A percentile compares a stretch with the other conserved stretches of the same genome.
Conservation (phyloP, 2,113 vertebrate genomes). For the Chelonoidis abingdonii region DNA sequence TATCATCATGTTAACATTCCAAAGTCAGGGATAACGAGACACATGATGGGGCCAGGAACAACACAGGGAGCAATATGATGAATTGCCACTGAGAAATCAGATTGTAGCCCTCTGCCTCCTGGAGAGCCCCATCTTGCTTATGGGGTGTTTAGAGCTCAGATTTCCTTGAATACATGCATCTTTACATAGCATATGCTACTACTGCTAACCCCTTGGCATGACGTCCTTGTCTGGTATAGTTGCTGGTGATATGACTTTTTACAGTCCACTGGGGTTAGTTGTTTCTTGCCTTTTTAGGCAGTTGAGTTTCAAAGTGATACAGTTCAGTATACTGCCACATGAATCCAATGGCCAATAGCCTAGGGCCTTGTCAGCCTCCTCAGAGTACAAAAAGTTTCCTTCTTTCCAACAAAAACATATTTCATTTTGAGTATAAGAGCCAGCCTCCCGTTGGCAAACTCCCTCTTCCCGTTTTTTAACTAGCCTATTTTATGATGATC, state of each 20-base stretch:
- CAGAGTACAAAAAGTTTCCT: conserved; percentile 55
- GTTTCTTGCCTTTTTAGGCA: conserved; percentile 47
- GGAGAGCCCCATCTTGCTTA: conserved; percentile 47
- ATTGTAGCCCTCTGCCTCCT: conserved; percentile 42
- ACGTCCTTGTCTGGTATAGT: conserved; percentile 14
- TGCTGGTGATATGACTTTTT: conserved; percentile 61
- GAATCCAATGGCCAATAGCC: conserved; percentile 51
- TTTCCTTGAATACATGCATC: conserved; percentile 71
- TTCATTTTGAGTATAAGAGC: conserved; percentile 57
- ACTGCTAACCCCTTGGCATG: conserved; percentile 52
- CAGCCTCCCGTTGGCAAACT: conserved; percentile 58
- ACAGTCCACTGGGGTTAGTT: background rate
- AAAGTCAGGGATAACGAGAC: conserved; percentile 54
- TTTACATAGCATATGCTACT: conserved; percentile 55
- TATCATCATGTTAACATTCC: conserved; percentile 38
- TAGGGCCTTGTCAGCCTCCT: conserved; percentile 44
- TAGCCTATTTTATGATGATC: conserved; percentile 38
- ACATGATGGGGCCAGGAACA: conserved; percentile 41
- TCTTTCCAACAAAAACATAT: background rate
- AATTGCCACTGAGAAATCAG: conserved; percentile 55
- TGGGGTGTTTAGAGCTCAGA: conserved; percentile 56
- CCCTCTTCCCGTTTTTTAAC: conserved; percentile 58
- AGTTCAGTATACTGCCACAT: background rate
- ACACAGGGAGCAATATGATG: conserved; percentile 40
- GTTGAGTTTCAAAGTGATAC: conserved; percentile 26